phyloP scores from a whole-genome alignment of 2,888 invertebrate species.

The Ctenicera cuprea region DNA sequence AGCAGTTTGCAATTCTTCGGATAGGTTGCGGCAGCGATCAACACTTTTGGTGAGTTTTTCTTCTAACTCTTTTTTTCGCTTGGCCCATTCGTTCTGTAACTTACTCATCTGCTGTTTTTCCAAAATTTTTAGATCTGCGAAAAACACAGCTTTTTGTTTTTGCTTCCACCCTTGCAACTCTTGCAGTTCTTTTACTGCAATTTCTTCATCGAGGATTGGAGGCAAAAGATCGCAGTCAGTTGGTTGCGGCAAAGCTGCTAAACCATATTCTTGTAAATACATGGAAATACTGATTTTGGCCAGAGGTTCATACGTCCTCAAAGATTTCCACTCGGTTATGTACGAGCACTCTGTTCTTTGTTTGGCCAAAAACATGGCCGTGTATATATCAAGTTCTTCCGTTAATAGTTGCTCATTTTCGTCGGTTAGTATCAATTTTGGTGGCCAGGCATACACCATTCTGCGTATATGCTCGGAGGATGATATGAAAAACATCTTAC shows the following conservation, averaged over 20 bases:
- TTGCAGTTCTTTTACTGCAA: conserved; percentile 76
- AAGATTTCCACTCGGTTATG: conserved; percentile 57
- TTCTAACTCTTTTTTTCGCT: conserved; percentile 73
- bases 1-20: conserved; percentile 77
- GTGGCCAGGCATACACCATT: conserved; percentile 64
- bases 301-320: conserved; percentile 59
- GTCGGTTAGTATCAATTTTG: conserved; percentile 63
- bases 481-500: conserved; percentile 65
- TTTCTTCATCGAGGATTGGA: conserved; percentile 66
- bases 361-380: conserved; percentile 52
- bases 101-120: conserved; percentile 55
- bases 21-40: conserved; percentile 78
- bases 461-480: conserved; percentile 60
- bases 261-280: conserved; percentile 54
- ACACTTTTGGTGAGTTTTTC: conserved; percentile 76
- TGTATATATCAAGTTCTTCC: conserved; percentile 61
- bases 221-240: conserved; percentile 60
- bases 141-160: conserved; percentile 79
- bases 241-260: conserved; percentile 43
- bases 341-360: conserved; percentile 53
- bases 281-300: conserved; percentile 62
- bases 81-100: conserved; percentile 63
- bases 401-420: conserved; percentile 60
- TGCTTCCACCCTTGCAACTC: conserved; percentile 86
- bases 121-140: conserved; percentile 73